phyloP scores from a whole-genome alignment of 2,888 invertebrate genomes.

The Cryptosula pallasiana region DNA sequence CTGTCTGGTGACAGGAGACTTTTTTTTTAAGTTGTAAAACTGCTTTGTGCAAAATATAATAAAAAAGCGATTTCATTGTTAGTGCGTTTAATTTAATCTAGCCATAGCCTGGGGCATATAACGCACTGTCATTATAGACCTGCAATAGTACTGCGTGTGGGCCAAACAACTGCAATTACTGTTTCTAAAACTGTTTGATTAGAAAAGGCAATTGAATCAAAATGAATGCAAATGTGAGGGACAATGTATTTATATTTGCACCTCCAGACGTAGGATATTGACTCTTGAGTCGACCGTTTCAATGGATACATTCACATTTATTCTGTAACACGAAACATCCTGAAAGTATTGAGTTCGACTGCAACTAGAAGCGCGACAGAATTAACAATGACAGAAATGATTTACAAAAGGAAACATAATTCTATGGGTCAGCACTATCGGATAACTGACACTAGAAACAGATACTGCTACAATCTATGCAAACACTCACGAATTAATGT shows the following conservation, averaged over 20 bases:
- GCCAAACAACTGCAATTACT: no score
- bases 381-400: background rate
- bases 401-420: background rate
- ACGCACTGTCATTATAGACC: no score
- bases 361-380: background rate
- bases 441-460: constrained; percentile 11
- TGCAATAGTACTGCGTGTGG: no score
- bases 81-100: no score
- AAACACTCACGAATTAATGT: constrained; percentile 20
- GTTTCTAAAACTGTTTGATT: no score
- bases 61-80: no score
- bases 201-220: no score
- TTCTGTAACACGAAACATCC: constrained; percentile 2
- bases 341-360: background rate
- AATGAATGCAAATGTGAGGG: no score
- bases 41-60: no score
- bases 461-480: constrained; percentile 16
- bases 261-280: background rate
- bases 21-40: no score
- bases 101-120: no score
- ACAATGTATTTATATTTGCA: constrained; percentile 18
- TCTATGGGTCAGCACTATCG: background rate
- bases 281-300: background rate
- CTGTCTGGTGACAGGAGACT: no score
- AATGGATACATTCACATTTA: constrained; percentile 8